These are phyloP conservation scores for Camelus dromedarius DNA, from an alignment of 2,113 vertebrate genomes.

Conservation along the genomic window DNA sequence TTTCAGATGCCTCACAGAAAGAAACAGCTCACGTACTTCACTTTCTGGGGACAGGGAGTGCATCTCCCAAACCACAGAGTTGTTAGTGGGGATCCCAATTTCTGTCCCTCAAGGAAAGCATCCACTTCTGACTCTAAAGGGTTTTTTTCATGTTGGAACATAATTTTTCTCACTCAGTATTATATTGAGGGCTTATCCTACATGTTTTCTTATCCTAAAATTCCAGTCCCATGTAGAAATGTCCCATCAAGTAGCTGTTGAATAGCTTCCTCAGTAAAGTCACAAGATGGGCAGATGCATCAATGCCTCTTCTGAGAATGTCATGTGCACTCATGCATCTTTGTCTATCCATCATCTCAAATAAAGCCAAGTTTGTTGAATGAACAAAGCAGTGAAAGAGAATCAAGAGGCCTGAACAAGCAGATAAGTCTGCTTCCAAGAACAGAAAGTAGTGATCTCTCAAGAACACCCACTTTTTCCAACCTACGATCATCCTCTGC, in stretches of 20 bases:
- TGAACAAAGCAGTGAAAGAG: background rate
- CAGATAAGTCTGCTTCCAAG: conserved; percentile 1
- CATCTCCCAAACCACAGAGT: background rate
- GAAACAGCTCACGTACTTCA: background rate
- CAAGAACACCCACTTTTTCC: background rate
- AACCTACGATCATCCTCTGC: background rate
- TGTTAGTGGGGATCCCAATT: background rate
- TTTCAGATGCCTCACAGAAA: background rate
- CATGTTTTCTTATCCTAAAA: conserved; percentile 28
- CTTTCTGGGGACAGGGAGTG: background rate
- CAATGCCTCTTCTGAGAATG: background rate
- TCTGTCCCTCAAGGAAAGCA: background rate
- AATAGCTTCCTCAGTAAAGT: background rate
- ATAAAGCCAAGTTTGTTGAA: conserved; percentile 13
- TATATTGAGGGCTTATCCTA: background rate
- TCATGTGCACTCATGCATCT: background rate
- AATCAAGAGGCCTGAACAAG: background rate
- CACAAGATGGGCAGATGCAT: background rate
- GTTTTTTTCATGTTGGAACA: background rate
- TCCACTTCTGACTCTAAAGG: background rate
- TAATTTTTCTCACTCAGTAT: background rate
- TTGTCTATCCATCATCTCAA: background rate
- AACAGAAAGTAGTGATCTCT: background rate
- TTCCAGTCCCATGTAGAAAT: background rate
- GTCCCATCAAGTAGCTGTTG: background rate